A percentile compares a stretch with the other conserved stretches of the same genome.
Conservation (phyloP, 92 coral and sea anemone genomes). For the Palythoa caribaeorum region DNA sequence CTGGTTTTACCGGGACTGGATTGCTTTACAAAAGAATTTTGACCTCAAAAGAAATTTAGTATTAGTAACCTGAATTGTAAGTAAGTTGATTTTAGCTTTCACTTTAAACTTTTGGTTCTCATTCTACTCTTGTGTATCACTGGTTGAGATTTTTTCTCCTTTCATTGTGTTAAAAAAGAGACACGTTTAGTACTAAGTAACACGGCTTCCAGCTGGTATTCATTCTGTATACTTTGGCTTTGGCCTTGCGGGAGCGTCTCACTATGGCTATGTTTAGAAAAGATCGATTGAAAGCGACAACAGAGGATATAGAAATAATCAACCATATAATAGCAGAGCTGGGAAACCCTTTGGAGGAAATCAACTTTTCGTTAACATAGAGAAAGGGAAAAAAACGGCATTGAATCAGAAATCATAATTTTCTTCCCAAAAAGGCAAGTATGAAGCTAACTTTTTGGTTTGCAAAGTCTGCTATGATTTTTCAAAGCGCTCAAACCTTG, state of each 20-base stretch:
- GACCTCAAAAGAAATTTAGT: too few relatives aligned
- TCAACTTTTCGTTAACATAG: background rate
- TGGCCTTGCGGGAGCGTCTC: conserved; percentile 7
- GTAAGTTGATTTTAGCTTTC: too few relatives aligned
- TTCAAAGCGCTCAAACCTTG: too few relatives aligned
- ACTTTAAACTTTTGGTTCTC: too few relatives aligned
- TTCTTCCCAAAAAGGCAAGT: background rate
- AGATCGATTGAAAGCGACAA: background rate
- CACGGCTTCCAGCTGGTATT: conserved; percentile 10
- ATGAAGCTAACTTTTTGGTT: too few relatives aligned
- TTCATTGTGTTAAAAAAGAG: background rate
- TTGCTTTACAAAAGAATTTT: too few relatives aligned
- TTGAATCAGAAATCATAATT: background rate
- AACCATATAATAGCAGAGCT: background rate
- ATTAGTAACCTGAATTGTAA: too few relatives aligned
- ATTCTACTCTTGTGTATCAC: background rate
- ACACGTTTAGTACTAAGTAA: background rate
- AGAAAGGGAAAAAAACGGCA: background rate
- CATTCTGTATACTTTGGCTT: conserved; percentile 5
- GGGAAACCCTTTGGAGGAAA: background rate
- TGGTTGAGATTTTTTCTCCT: background rate
- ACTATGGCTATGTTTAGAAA: conserved; percentile 6
- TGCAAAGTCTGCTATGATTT: too few relatives aligned
- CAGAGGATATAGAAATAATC: background rate
- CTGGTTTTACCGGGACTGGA: too few relatives aligned